Evolutionary conservation across 2,113 vertebrate genomes (phyloP).

Genomic region (Atrichornis clamosus): DNA sequence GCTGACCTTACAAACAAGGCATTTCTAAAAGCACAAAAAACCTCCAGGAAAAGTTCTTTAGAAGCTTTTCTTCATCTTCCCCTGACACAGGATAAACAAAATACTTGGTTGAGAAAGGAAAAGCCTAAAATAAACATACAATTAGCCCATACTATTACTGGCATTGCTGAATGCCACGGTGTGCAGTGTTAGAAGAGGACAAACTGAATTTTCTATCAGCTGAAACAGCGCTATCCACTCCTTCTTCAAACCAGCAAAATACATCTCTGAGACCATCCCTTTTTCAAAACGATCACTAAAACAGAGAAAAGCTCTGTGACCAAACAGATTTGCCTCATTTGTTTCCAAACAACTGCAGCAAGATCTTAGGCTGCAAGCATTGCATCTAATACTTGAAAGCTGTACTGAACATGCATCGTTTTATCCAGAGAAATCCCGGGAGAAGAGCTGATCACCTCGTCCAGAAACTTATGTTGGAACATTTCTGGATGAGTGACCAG

Average conservation of each 20-base stretch:
- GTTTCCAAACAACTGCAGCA: neutral
- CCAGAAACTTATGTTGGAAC: neutral
- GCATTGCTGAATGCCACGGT: neutral
- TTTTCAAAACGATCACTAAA: neutral
- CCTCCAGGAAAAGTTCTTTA: neutral
- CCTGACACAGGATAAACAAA: neutral
- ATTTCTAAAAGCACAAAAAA: neutral
- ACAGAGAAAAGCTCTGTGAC: neutral
- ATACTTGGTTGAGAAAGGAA: neutral
- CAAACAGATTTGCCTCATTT: neutral
- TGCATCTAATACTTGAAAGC: neutral
- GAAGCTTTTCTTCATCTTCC: neutral
- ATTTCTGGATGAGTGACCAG: neutral
- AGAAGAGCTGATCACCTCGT: neutral
- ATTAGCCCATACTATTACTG: neutral
- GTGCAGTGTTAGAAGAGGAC: neutral
- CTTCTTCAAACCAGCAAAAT: neutral
- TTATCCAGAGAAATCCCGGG: neutral
- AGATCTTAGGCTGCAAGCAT: neutral
- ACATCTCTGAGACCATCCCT: neutral
- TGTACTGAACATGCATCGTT: accelerated
- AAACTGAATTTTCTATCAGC: neutral
- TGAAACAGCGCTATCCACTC: neutral
- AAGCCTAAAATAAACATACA: neutral
- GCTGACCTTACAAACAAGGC: neutral